phyloP scores from a whole-genome alignment of 2,113 vertebrate species.

The Isichthys henryi region DNA sequence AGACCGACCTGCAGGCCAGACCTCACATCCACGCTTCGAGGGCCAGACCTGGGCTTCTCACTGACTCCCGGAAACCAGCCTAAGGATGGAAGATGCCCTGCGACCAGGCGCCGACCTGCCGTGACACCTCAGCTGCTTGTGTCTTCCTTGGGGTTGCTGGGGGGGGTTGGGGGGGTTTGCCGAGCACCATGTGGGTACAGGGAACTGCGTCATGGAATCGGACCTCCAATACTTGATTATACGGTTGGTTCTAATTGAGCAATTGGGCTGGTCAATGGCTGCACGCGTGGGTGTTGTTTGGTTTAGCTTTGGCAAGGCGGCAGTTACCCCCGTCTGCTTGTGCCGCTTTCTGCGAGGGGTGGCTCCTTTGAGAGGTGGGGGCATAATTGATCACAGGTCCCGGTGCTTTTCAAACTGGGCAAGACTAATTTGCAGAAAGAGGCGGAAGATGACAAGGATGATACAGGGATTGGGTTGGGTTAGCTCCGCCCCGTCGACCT shows the following conservation, averaged over 20 bases:
- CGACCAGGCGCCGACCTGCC: neutral
- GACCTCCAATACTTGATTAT: conserved; percentile 22
- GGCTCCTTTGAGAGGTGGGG: neutral
- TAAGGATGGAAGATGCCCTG: neutral
- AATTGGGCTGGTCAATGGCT: conserved; percentile 10
- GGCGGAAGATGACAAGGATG: neutral
- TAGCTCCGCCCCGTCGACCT: neutral
- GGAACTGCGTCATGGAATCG: conserved; percentile 15
- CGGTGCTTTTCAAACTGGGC: neutral
- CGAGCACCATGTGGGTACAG: neutral
- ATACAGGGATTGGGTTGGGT: neutral
- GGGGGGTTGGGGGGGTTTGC: neutral
- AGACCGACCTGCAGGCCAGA: neutral
- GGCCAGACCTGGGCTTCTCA: neutral
- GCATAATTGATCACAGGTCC: conserved; percentile 5
- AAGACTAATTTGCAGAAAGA: neutral
- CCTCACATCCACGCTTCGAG: neutral
- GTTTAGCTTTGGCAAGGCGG: conserved; percentile 1
- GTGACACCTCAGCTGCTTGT: neutral
- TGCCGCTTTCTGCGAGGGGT: neutral
- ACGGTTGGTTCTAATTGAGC: conserved; percentile 14
- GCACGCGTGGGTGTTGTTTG: conserved; percentile 17
- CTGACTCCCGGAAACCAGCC: neutral
- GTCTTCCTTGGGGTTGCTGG: neutral
- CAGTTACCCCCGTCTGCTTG: conserved; percentile 6